A percentile compares a stretch with the other conserved stretches of the same genome.
Evolutionary conservation across 23 tunicate genomes (phyloP).

Genomic region (Trididemnum clinides): DNA sequence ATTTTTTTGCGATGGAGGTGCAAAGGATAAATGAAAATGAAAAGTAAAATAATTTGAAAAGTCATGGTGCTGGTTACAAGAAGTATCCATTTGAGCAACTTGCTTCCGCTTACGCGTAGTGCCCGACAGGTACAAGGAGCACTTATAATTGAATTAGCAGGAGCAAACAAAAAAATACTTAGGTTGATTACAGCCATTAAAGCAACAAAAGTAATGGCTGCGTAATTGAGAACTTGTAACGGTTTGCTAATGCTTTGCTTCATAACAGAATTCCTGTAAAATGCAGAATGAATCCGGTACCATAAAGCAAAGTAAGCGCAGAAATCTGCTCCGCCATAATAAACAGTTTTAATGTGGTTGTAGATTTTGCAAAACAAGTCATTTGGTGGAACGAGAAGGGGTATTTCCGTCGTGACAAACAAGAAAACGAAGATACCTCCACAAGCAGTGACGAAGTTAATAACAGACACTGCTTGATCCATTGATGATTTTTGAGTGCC

Average conservation of each 20-base stretch:
- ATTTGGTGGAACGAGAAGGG: neutral
- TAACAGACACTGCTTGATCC: neutral
- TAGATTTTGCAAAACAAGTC: neutral
- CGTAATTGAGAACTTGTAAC: neutral
- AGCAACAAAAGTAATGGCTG: neutral
- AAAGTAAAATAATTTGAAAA: neutral
- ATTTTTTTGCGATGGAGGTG: slow-evolving; percentile 18
- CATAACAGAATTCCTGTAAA: neutral
- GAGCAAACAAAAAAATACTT: neutral
- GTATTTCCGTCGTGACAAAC: neutral
- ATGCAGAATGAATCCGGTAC: neutral
- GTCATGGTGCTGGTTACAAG: neutral
- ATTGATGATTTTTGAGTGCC: neutral
- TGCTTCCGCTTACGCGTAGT: neutral
- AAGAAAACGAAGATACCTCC: neutral
- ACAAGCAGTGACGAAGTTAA: neutral
- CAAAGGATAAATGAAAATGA: neutral
- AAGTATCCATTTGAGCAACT: neutral
- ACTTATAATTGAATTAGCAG: neutral
- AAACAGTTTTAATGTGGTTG: neutral
- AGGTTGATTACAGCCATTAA: too few species aligned
- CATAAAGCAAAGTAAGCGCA: neutral
- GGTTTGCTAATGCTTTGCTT: neutral
- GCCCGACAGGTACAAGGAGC: neutral
- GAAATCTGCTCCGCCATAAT: neutral